Evolutionary conservation across 37 sponge, comb jelly and placozoan species (phyloP).

Genomic region (Bolinopsis microptera): DNA sequence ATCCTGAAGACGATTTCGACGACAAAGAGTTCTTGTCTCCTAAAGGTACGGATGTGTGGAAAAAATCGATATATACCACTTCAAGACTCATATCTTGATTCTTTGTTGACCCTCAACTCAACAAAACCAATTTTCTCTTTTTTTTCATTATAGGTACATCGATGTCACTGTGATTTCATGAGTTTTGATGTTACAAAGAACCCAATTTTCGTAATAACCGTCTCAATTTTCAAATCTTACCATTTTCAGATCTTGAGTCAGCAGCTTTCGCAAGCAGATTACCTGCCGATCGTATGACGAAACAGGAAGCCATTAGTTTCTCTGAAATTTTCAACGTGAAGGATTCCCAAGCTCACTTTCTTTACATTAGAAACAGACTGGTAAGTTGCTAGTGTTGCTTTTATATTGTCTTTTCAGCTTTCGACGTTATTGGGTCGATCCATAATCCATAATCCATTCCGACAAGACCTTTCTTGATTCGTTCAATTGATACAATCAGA

Average conservation of each 20-base stretch:
- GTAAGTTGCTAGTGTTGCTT: constrained; percentile 68
- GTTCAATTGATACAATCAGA: no score
- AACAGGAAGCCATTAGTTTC: constrained; percentile 86
- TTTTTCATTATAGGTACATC: no score
- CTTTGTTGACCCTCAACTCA: not conserved
- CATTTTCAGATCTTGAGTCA: constrained; percentile 79
- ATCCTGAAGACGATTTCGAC: constrained; percentile 52
- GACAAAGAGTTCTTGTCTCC: constrained; percentile 44
- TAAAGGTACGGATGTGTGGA: not conserved
- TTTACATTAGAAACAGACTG: constrained; percentile 89
- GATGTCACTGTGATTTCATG: no score
- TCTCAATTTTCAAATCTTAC: no score
- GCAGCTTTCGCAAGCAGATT: constrained; percentile 90
- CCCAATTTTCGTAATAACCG: no score
- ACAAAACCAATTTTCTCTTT: no score
- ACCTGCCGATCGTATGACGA: constrained; percentile 82
- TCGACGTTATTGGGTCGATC: no score
- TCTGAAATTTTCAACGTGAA: constrained; percentile 76
- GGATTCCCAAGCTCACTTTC: constrained; percentile 67
- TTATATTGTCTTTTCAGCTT: no score
- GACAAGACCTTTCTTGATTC: not conserved
- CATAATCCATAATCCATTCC: no score
- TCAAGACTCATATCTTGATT: not conserved
- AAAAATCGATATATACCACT: not conserved
- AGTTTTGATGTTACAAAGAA: no score